A percentile compares a stretch with the other conserved stretches of the same genome.
Conservation (phyloP, 92 coral and sea anemone species). For the Epizoanthus illoricatus region DNA sequence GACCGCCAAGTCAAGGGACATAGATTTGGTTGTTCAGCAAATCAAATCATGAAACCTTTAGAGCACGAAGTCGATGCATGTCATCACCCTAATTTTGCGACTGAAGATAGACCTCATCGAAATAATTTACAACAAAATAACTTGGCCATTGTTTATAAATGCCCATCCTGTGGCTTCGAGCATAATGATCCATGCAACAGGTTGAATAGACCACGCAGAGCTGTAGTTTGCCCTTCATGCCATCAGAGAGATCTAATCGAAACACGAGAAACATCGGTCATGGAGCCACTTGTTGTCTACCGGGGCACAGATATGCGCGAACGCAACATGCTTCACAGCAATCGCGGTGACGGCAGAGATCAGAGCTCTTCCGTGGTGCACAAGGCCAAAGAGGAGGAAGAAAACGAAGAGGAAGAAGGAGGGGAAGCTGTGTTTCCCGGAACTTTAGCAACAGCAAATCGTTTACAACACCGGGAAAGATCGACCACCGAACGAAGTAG, state of each 20-base stretch:
- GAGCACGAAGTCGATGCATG: background rate
- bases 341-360: background rate
- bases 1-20: background rate
- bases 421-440: background rate
- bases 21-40: background rate
- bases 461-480: too few relatives aligned
- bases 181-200: background rate
- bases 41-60: background rate
- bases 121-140: background rate
- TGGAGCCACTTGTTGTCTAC: background rate
- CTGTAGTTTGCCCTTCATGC: background rate
- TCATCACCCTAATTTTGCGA: too few relatives aligned
- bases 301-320: conserved; percentile 8
- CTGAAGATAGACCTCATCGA: background rate
- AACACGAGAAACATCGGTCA: background rate
- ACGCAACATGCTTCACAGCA: background rate
- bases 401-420: background rate
- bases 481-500: too few relatives aligned
- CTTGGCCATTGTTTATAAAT: background rate
- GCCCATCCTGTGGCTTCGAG: background rate
- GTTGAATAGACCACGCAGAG: background rate
- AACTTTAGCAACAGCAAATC: too few relatives aligned
- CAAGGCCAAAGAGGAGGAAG: background rate
- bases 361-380: background rate
- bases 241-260: background rate